phyloP scores from a whole-genome alignment of 1,140 invertebrate genomes.

The Pissodes strobi region DNA sequence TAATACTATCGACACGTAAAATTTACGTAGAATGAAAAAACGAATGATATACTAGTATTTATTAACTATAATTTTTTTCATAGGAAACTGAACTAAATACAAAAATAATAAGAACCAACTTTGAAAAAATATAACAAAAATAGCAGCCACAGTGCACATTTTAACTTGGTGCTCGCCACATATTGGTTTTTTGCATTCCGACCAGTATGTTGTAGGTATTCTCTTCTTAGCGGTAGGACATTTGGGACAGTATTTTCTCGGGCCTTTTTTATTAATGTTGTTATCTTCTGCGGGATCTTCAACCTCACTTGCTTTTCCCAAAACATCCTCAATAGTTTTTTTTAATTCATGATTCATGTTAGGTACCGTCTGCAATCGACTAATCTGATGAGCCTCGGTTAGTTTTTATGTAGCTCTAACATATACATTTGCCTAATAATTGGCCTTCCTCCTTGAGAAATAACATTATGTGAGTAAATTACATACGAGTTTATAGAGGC shows the following conservation, averaged over 20 bases:
- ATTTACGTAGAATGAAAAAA: too few species aligned
- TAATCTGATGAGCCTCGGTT: conserved; percentile 1
- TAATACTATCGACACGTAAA: too few species aligned
- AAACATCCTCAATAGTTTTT: too few species aligned
- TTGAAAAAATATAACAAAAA: too few species aligned
- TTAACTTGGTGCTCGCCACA: too few species aligned
- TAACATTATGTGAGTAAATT: conserved; percentile 1
- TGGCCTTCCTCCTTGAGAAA: conserved; percentile 9
- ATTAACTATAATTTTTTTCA: too few species aligned
- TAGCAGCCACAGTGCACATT: too few species aligned
- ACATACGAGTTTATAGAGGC: not conserved
- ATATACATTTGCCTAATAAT: not conserved
- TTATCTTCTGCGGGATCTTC: conserved; percentile 2
- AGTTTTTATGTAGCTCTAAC: not conserved
- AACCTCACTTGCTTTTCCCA: not conserved
- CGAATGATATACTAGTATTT: too few species aligned
- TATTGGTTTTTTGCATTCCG: too few species aligned
- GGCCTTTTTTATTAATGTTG: conserved; percentile 1
- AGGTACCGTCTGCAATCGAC: conserved; percentile 5
- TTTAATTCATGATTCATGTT: conserved; percentile 7
- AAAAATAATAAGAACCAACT: too few species aligned
- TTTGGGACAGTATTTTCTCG: conserved; percentile 1
- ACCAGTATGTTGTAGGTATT: too few species aligned
- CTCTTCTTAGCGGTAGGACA: not conserved
- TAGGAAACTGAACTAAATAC: too few species aligned